Base-by-base conservation (phyloP, 1,140 invertebrate genomes). In the Stenopsyche tienmushanensis region DNA sequence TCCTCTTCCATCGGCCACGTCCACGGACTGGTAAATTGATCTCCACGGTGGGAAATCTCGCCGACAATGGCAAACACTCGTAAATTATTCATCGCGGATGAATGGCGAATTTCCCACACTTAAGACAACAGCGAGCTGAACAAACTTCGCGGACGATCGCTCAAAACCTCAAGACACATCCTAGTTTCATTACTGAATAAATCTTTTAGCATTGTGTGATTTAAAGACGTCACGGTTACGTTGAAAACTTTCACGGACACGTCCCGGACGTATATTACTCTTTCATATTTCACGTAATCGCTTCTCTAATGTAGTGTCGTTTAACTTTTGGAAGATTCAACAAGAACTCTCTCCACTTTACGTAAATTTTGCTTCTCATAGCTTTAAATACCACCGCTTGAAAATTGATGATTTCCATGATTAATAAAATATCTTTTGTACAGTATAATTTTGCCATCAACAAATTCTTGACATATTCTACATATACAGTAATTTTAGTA, bases 1-100 rank as follows among this genome's bases (percentile, higher is more conserved):
- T 13, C 13, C 29, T 7, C 13, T 13, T 5, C 29, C 29, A 13
- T 5, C 29, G 29, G 29, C 29, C 29, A 34, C 54, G 34, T 57
- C 54, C 34, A 26, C 10, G 17, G 29, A 34, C 29, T 5, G 29
- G n/a, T n/a, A 29, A 54, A 57, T 57, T 57, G 54, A 57, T 55
- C 53, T 18, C 18, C 13, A 10, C 47, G 17, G 23, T 45, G 17
- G 17, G 9, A 45, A 45, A 45, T 18, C 9, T 45, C 5, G 13
- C 5, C 9, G 24, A 57, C 54, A 57, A 39, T 57, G 5, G 3
- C 54, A 29, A 29, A 39, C 54, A 57, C 54, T 57, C 54, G 54
- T 57, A 57, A 57, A 57, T 57, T 41, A 57, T 57, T 57, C 54
- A 57, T 57, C 34, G 23, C 54, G 34, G n/a, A 21, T n/a, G n/a